phyloP scores from a whole-genome alignment of 2,888 invertebrate species.

The Mesopsocus fuscifrons region DNA sequence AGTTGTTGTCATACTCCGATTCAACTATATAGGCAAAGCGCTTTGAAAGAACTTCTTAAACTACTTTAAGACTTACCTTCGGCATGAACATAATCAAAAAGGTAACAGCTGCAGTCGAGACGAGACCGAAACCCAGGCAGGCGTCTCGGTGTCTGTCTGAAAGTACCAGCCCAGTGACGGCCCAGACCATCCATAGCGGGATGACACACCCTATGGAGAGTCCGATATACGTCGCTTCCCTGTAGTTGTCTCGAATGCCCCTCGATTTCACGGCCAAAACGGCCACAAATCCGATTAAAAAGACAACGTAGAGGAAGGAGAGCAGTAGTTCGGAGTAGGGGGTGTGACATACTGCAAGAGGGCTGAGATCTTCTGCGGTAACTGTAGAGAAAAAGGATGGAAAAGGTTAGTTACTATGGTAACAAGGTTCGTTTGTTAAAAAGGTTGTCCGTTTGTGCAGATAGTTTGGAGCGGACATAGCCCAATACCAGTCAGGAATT shows the following conservation, averaged over 20 bases:
- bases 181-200: constrained; percentile 73
- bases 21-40: no score
- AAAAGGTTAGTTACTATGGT: no score
- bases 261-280: constrained; percentile 69
- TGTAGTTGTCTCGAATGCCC: constrained; percentile 80
- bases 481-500: no score
- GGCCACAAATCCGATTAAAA: constrained; percentile 66
- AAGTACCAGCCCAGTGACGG: constrained; percentile 59
- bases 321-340: constrained; percentile 51
- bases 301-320: constrained; percentile 64
- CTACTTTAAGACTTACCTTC: no score
- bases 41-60: no score
- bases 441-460: no score
- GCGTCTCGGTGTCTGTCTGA: constrained; percentile 67
- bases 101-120: constrained; percentile 65
- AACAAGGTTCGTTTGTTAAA: no score
- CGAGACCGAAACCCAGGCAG: constrained; percentile 75
- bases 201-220: constrained; percentile 70
- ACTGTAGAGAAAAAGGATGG: constrained; percentile 21
- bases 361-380: constrained; percentile 24
- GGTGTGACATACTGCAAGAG: constrained; percentile 36
- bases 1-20: no score
- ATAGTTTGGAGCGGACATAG: no score
- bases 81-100: constrained; percentile 90
- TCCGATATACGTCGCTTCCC: constrained; percentile 84